These are phyloP conservation scores for Armadillidium nasatum DNA, from an alignment of 1,140 invertebrate genomes.

Conservation along the genomic window DNA sequence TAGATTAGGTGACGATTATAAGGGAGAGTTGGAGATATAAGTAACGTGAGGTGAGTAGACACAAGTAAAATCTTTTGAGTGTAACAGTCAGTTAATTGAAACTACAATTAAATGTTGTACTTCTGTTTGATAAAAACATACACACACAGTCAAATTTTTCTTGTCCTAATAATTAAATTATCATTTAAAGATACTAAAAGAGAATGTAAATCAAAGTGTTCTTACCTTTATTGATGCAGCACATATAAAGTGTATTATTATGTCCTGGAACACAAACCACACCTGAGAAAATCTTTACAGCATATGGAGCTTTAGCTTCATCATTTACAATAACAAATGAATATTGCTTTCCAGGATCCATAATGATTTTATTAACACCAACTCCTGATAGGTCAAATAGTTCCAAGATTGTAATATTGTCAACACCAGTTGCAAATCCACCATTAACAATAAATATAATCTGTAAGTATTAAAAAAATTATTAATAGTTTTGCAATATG, in stretches of 20 bases:
- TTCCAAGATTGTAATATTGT: not conserved
- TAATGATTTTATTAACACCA: not conserved
- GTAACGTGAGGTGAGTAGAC: too few relatives aligned
- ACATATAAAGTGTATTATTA: not conserved
- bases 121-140: too few relatives aligned
- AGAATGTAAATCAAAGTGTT: too few relatives aligned
- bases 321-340: not conserved
- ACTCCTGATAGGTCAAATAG: not conserved
- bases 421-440: not conserved
- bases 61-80: too few relatives aligned
- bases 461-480: not conserved
- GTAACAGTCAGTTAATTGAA: too few relatives aligned
- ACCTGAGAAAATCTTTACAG: not conserved
- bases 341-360: not conserved
- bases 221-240: not conserved
- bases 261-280: not conserved
- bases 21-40: too few relatives aligned
- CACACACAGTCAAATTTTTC: too few relatives aligned
- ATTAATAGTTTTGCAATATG: too few relatives aligned
- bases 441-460: constrained; percentile 1
- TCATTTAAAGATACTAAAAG: too few relatives aligned
- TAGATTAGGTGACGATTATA: too few relatives aligned
- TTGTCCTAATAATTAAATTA: too few relatives aligned
- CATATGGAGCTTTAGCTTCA: not conserved
- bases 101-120: too few relatives aligned